Percentiles rank a stretch among this genome's conserved stretches.
Conservation (phyloP, 2,888 invertebrate species). For the Euproctis similis region DNA sequence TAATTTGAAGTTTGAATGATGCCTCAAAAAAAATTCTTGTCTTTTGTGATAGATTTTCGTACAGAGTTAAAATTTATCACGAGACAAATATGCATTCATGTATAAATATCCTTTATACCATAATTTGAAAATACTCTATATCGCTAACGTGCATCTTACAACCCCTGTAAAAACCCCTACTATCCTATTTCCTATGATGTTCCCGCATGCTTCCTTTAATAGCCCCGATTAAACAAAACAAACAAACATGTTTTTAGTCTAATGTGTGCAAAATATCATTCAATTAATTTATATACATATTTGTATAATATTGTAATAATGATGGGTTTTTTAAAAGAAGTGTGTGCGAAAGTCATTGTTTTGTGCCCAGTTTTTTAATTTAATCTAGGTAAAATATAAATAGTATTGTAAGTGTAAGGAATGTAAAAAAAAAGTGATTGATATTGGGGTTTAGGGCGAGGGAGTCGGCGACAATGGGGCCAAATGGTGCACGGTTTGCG, state of each 20-base stretch:
- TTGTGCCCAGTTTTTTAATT: slow-evolving; percentile 30
- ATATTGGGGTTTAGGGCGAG: slow-evolving; percentile 71
- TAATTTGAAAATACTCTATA: slow-evolving; percentile 7
- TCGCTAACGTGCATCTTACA: slow-evolving; percentile 9
- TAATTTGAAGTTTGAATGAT: too few relatives aligned
- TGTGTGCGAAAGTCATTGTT: slow-evolving; percentile 58
- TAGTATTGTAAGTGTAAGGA: slow-evolving; percentile 34
- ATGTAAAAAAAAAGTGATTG: slow-evolving; percentile 57
- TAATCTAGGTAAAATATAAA: slow-evolving; percentile 23
- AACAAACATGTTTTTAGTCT: slow-evolving; percentile 40
- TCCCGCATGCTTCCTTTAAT: slow-evolving; percentile 76
- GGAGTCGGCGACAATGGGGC: slow-evolving; percentile 58
- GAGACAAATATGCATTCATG: slow-evolving; percentile 5
- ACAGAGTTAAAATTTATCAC: background rate
- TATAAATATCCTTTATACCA: slow-evolving; percentile 14
- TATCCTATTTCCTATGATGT: slow-evolving; percentile 30
- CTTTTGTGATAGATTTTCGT: slow-evolving; percentile 9
- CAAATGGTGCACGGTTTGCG: slow-evolving; percentile 71
- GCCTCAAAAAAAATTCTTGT: slow-evolving; percentile 9
- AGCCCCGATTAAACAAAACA: slow-evolving; percentile 57
- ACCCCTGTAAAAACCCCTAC: slow-evolving; percentile 15
- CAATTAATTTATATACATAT: too few relatives aligned
- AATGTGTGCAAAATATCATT: slow-evolving; percentile 74
- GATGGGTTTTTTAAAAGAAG: slow-evolving; percentile 74
- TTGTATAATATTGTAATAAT: too few relatives aligned